Conservation (phyloP, 2,888 invertebrate genomes). For the Panzeria rudis region DNA sequence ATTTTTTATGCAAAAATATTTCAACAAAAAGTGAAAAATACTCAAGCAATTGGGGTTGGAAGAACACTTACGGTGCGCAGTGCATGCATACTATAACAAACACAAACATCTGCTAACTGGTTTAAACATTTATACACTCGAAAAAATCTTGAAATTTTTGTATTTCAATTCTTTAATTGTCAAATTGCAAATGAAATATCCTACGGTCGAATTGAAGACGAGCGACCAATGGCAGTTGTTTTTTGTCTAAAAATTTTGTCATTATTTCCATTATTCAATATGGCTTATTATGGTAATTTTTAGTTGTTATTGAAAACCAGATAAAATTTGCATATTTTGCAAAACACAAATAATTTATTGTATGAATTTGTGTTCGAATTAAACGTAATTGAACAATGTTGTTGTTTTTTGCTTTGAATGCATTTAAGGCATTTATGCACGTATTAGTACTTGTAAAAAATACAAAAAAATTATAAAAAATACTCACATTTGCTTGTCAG, state of each 20-base stretch:
- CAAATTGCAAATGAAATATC: conserved; percentile 24
- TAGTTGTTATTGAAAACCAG: conserved; percentile 59
- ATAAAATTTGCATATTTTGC: conserved; percentile 71
- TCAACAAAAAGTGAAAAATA: conserved; percentile 12
- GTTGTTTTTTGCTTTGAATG: conserved; percentile 3
- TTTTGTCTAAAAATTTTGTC: not conserved
- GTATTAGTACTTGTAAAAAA: conserved; percentile 67
- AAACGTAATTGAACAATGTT: conserved; percentile 48
- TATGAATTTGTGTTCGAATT: conserved; percentile 24
- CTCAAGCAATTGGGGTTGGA: conserved; percentile 64
- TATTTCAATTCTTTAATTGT: conserved; percentile 35
- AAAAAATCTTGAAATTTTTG: conserved; percentile 17
- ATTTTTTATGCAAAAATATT: conserved; percentile 65
- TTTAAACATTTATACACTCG: conserved; percentile 33
- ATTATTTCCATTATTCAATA: conserved; percentile 43
- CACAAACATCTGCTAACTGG: conserved; percentile 43
- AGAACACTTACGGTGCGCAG: conserved; percentile 31
- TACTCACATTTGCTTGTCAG: conserved; percentile 31
- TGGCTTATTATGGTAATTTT: conserved; percentile 62
- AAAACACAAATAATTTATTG: conserved; percentile 42
- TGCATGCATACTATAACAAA: not conserved
- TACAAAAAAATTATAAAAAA: conserved; percentile 9
- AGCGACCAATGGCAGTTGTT: not conserved
- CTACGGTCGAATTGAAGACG: not conserved
- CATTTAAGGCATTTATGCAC: conserved; percentile 68